phyloP scores from a whole-genome alignment of 2,797 vertebrate genomes.

The Coranthus polyacanthus region DNA sequence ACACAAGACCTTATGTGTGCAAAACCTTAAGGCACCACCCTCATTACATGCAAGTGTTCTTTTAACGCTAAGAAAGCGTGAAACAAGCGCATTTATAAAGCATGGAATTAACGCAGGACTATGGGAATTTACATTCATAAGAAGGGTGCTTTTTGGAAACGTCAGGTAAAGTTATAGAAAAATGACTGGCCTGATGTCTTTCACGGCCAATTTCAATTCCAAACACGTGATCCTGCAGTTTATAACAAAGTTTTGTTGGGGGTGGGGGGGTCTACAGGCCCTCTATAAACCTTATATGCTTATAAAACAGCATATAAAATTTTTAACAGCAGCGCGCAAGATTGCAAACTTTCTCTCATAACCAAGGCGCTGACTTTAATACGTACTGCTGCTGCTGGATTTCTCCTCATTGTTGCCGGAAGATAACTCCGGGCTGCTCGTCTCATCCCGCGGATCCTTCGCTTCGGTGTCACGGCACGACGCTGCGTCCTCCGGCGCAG shows the following conservation, averaged over 20 bases:
- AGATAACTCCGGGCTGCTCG: slow-evolving; percentile 97
- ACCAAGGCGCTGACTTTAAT: slow-evolving; percentile 90
- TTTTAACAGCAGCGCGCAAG: slow-evolving; percentile 96
- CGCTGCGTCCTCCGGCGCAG: slow-evolving; percentile 78
- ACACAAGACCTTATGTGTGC: slow-evolving; percentile 49
- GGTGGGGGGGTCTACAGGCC: slow-evolving; percentile 92
- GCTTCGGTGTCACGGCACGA: slow-evolving; percentile 86
- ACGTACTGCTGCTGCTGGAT: slow-evolving; percentile 97
- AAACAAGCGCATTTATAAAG: slow-evolving; percentile 64
- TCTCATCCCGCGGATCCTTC: slow-evolving; percentile 91
- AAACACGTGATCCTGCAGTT: slow-evolving; percentile 98
- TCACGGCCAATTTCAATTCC: slow-evolving; percentile 99
- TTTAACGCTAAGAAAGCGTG: slow-evolving; percentile 73
- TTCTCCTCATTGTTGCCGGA: slow-evolving; percentile 99
- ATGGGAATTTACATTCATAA: slow-evolving; percentile 36
- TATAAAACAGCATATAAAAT: slow-evolving; percentile 99
- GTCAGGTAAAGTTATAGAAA: slow-evolving; percentile 45
- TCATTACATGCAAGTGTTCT: slow-evolving; percentile 65
- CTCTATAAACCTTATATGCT: slow-evolving; percentile 99
- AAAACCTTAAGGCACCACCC: slow-evolving; percentile 60
- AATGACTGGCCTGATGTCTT: slow-evolving; percentile 82
- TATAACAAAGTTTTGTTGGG: slow-evolving; percentile 99
- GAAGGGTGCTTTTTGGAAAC: slow-evolving; percentile 23
- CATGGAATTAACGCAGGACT: slow-evolving; percentile 24
- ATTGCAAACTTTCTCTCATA: slow-evolving; percentile 95